Percentiles rank a stretch among this genome's conserved stretches.
Evolutionary conservation across 2,888 invertebrate species (phyloP).

Genomic region (Galerucella calmariensis): DNA sequence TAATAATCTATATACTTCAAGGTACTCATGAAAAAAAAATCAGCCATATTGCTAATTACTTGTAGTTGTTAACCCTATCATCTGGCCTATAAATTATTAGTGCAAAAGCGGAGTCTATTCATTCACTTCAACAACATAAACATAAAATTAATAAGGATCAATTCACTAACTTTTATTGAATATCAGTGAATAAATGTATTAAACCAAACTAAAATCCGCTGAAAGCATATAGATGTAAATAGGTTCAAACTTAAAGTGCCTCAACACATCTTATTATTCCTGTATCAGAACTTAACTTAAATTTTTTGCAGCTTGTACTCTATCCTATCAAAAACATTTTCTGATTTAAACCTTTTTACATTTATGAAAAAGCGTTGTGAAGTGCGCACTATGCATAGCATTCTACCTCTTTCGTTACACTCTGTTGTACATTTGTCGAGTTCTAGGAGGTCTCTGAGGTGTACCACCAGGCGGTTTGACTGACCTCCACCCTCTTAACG

Average conservation of each 20-base stretch:
- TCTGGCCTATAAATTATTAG: no score
- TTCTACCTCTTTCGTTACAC: slow-evolving; percentile 57
- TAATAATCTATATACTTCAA: no score
- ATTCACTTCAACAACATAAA: background rate
- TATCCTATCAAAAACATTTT: background rate
- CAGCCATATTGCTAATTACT: no score
- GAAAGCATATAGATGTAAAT: slow-evolving; percentile 12
- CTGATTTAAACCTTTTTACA: background rate
- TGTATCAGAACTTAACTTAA: no score
- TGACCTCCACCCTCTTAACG: slow-evolving; percentile 67
- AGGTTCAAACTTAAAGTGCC: background rate
- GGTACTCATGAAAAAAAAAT: no score
- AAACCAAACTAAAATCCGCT: slow-evolving; percentile 11
- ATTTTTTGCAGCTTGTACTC: no score
- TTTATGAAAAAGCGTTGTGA: slow-evolving; percentile 25
- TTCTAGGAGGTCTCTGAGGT: slow-evolving; percentile 72
- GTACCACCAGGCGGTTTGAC: slow-evolving; percentile 69
- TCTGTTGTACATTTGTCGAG: slow-evolving; percentile 65
- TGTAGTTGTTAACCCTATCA: no score
- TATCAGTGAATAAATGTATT: background rate
- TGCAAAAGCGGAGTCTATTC: background rate
- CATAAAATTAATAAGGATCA: background rate
- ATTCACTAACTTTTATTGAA: background rate
- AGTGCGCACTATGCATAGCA: slow-evolving; percentile 37
- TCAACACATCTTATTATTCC: no score